Conservation (phyloP, 2,797 vertebrate genomes). For the Propithecus perrieri region DNA sequence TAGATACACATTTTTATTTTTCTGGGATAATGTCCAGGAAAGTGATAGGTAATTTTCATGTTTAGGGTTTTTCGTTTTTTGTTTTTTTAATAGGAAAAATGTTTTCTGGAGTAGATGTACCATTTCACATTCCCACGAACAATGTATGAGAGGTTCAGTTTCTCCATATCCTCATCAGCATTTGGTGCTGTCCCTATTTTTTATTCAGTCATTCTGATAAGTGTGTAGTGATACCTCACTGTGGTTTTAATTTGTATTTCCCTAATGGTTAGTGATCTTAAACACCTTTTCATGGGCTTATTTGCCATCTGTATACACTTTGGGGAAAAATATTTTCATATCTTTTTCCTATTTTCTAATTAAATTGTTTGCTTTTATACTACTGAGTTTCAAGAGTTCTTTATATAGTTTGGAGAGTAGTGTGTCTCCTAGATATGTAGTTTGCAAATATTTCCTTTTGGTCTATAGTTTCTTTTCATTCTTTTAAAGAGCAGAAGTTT, state of each 20-base stretch:
- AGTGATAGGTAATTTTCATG: neutral
- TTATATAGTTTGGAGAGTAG: neutral
- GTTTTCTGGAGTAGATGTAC: neutral
- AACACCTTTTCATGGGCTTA: neutral
- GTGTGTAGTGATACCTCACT: neutral
- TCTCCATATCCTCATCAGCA: neutral
- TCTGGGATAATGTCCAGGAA: neutral
- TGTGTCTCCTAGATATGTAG: neutral
- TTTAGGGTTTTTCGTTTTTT: neutral
- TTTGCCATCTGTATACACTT: neutral
- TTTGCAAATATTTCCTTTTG: neutral
- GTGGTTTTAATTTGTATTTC: neutral
- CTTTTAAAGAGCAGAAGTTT: neutral
- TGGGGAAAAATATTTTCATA: neutral
- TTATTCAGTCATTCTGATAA: neutral
- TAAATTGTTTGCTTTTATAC: neutral
- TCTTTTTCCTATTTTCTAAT: neutral
- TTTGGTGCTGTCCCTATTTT: neutral
- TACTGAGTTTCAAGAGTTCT: neutral
- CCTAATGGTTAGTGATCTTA: neutral
- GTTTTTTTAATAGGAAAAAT: neutral
- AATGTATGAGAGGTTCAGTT: neutral
- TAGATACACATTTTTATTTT: neutral
- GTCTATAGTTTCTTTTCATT: neutral
- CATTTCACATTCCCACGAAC: neutral